Percentiles rank a stretch among this genome's conserved stretches.
These are phyloP conservation scores for Coreoperca whiteheadi DNA, from an alignment of 2,113 vertebrate species.

Conservation along the genomic window DNA sequence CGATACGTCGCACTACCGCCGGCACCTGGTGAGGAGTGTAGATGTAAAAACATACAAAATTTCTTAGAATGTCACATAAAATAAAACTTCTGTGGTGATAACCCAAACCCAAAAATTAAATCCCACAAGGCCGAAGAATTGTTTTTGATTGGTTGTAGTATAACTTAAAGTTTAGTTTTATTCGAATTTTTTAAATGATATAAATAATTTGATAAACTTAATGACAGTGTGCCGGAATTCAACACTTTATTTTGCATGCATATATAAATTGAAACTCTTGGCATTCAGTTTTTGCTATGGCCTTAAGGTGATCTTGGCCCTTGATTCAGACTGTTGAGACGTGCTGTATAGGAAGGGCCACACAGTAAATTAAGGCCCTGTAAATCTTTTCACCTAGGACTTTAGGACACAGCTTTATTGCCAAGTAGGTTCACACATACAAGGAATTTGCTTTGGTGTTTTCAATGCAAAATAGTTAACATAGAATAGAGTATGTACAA, in stretches of 20 bases:
- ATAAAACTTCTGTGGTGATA: too few relatives aligned
- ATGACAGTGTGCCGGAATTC: background rate
- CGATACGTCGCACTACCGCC: background rate
- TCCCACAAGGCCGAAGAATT: too few relatives aligned
- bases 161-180: background rate
- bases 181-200: background rate
- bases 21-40: constrained; percentile 19
- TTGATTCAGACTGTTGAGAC: background rate
- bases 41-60: too few relatives aligned
- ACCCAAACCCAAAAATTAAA: too few relatives aligned
- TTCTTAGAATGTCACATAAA: too few relatives aligned
- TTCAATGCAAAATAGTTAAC: too few relatives aligned
- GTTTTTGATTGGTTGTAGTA: background rate
- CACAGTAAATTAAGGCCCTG: background rate
- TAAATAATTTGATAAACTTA: background rate
- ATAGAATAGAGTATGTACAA: too few relatives aligned
- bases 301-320: background rate
- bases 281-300: background rate
- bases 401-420: too few relatives aligned
- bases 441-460: too few relatives aligned
- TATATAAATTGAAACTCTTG: background rate
- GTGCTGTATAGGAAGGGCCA: background rate
- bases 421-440: too few relatives aligned
- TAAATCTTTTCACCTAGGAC: constrained; percentile 39
- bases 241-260: background rate